phyloP scores from a whole-genome alignment of 2,113 vertebrate species.

The Odobenus rosmarus region DNA sequence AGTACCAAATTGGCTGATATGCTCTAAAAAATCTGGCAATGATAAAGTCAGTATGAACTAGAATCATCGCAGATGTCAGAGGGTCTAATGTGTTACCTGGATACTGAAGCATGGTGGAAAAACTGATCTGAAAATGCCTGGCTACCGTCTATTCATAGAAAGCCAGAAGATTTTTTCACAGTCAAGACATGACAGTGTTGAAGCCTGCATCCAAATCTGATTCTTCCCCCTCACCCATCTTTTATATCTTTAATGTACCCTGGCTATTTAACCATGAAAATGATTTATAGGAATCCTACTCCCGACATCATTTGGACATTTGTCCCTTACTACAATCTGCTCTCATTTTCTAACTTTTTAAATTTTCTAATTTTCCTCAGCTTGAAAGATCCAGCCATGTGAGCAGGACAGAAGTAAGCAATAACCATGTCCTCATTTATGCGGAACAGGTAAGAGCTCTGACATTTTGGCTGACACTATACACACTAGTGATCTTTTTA shows the following conservation, averaged over 20 bases:
- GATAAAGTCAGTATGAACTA: neutral
- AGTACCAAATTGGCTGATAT: neutral
- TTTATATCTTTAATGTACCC: neutral
- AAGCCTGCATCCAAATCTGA: neutral
- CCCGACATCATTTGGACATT: neutral
- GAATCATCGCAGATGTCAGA: neutral
- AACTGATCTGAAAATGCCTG: neutral
- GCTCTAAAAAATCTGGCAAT: neutral
- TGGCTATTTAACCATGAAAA: neutral
- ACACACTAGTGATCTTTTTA: neutral
- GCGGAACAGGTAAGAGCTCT: neutral
- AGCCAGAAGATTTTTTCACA: neutral
- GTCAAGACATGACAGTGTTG: neutral
- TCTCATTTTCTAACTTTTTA: neutral
- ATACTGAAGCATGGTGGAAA: neutral
- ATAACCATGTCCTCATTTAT: neutral
- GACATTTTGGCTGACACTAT: neutral
- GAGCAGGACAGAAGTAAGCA: conserved; percentile 12
- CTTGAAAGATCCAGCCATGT: neutral
- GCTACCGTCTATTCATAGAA: neutral
- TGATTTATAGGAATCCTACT: neutral
- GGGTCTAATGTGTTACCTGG: neutral
- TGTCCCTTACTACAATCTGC: neutral
- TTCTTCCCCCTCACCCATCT: neutral
- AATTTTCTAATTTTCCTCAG: conserved; percentile 7